Conservation (phyloP, 1,140 invertebrate genomes). For the Diabrotica virgifera region DNA sequence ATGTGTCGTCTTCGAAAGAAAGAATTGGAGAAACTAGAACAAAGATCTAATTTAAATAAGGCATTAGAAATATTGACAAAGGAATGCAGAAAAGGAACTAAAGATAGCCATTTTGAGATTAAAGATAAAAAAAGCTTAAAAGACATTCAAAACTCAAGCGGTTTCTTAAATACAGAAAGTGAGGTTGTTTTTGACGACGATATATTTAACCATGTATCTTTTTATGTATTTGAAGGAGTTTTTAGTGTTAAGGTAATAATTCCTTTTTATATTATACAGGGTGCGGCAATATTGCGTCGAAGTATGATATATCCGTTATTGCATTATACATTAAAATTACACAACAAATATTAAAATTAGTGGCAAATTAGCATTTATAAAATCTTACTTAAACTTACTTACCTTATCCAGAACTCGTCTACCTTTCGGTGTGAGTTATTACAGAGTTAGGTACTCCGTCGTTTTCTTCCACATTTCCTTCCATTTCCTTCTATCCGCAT, state of each 20-base stretch:
- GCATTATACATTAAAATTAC: too few relatives aligned
- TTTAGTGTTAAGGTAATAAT: constrained; percentile 18
- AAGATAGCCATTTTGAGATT: background rate
- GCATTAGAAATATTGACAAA: constrained; percentile 17
- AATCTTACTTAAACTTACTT: too few relatives aligned
- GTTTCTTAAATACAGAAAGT: constrained; percentile 8
- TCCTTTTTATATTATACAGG: constrained; percentile 8
- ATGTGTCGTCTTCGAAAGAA: constrained; percentile 25
- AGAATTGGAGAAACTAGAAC: constrained; percentile 17
- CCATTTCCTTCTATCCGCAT: too few relatives aligned
- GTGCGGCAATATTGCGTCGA: constrained; percentile 7
- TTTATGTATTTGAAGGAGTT: constrained; percentile 26
- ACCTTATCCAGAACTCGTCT: too few relatives aligned
- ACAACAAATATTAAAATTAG: too few relatives aligned
- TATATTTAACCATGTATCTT: constrained; percentile 25
- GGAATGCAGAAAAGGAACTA: constrained; percentile 16
- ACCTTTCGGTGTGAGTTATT: too few relatives aligned
- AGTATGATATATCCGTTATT: too few relatives aligned
- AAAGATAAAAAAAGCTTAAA: background rate
- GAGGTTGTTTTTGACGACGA: constrained; percentile 26
- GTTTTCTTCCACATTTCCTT: too few relatives aligned
- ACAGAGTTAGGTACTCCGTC: too few relatives aligned
- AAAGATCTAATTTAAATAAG: constrained; percentile 17
- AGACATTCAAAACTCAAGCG: constrained; percentile 11
- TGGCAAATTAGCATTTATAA: too few relatives aligned